Conservation (phyloP, 2,113 vertebrate genomes). For the Silurus asotus region DNA sequence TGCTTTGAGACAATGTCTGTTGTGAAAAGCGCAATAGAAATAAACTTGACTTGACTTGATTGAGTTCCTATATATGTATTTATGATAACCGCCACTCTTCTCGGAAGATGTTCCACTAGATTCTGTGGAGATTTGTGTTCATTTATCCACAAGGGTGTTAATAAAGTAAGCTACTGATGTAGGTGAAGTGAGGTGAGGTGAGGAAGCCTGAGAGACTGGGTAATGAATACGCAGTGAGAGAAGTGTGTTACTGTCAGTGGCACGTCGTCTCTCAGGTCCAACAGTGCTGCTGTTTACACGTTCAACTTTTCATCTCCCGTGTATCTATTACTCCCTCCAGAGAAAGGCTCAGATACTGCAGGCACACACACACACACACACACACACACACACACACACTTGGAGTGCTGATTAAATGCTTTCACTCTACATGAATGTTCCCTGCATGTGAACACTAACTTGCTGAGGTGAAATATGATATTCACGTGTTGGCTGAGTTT, state of each 20-base stretch:
- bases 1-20: no score
- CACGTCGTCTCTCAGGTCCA: neutral
- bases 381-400: conserved; percentile 5
- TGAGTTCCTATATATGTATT: no score
- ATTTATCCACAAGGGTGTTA: no score
- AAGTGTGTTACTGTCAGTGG: conserved; percentile 9
- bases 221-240: conserved; percentile 24
- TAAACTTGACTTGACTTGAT: no score
- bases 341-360: conserved; percentile 36
- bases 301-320: conserved; percentile 18
- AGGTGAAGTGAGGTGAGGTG: no score
- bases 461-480: conserved; percentile 21
- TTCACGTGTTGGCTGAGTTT: neutral
- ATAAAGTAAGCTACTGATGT: no score
- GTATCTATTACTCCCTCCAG: conserved; percentile 38
- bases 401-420: conserved; percentile 17
- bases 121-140: no score
- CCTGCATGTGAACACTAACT: neutral
- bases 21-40: no score
- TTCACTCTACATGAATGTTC: conserved; percentile 14
- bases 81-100: no score
- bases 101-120: no score
- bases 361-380: conserved; percentile 14
- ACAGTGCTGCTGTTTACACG: conserved; percentile 14
- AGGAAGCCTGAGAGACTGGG: neutral